Conservation (phyloP, 2,797 vertebrate genomes). For the Bovichtus variegatus region DNA sequence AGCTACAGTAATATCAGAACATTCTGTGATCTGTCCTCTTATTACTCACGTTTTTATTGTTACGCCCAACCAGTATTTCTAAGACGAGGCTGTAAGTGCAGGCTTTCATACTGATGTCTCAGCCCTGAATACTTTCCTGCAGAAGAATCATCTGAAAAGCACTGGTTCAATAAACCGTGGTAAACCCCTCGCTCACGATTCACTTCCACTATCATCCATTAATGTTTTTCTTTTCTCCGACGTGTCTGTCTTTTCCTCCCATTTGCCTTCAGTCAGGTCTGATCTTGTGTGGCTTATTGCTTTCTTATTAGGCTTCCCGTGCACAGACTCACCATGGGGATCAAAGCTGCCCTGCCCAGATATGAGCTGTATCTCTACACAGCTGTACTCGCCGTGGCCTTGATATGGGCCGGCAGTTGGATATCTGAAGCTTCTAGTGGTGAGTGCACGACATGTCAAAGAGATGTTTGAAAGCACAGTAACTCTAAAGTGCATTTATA, state of each 20-base stretch:
- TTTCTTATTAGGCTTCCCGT: slow-evolving; percentile 52
- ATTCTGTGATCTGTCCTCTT: neutral
- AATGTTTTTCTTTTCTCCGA: neutral
- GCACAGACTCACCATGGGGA: slow-evolving; percentile 86
- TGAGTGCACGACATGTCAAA: slow-evolving; percentile 72
- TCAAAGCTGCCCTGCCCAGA: slow-evolving; percentile 90
- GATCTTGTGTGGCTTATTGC: slow-evolving; percentile 23
- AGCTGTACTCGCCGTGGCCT: slow-evolving; percentile 85
- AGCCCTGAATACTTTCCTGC: neutral
- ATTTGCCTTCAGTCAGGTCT: slow-evolving; percentile 17
- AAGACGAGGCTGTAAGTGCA: neutral
- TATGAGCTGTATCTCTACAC: slow-evolving; percentile 94
- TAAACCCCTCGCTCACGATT: neutral
- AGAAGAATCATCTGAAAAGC: neutral
- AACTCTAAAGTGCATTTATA: neutral
- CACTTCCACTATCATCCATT: neutral
- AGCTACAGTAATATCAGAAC: neutral
- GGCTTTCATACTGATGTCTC: neutral
- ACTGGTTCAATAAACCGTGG: neutral
- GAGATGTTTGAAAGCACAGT: slow-evolving; percentile 17
- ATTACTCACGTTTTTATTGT: neutral
- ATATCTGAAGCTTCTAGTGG: slow-evolving; percentile 93
- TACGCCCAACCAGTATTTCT: neutral
- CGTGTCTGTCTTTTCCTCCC: neutral
- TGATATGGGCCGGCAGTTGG: slow-evolving; percentile 91